Evolutionary conservation across 30 jellyfish, hydroid and myxozoan genomes (phyloP), one percentile per base, ranked within the genome.

Genomic region (Catostylus mosaicus): DNA sequence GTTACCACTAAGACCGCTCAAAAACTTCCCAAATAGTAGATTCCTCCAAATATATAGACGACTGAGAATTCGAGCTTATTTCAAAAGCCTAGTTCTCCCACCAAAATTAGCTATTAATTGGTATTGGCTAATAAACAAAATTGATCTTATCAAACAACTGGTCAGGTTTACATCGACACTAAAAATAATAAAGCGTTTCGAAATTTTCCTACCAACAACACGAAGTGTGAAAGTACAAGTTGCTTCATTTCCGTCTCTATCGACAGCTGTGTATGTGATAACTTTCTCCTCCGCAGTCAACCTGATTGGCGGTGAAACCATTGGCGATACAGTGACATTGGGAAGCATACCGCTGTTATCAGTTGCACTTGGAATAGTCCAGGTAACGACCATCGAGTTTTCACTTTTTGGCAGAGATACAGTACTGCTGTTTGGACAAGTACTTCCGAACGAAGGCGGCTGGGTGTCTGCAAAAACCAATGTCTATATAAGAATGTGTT

Each of bases 311-410:
- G 97, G 68, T 6, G 78, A 14, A 35, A 70, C 24, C 10, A 23
- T 30, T 27, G 97, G 95, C 3, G 86, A 24, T 2, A 67, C 86
- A 2, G 93, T 62, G 1, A 82, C 82, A n/a, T 60, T 60, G 0
- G 88, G 90, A 32, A 33, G n/a, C 67, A 50, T 69, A 19, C 93
- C 94, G 70, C 96, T 80, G 89, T 93, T 93, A 48, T 93, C 98
- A 1, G 93, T 82, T 11, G 86, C 97, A 45, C 36, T 73, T 22
- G 98, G 98, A 34, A 20, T 30, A 12, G 52, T 66, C 97, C 97
- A 87, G 40, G 77, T 30, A 10, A 60, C 82, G 65, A 71, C 50
- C 87, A 87, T 78, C 24, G 66, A 19, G 20, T 27, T 47, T 47
- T 93, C 97, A 27, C 74, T 52, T 48, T 57, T 59, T 18, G 97